Evolutionary conservation across 2,888 invertebrate genomes (phyloP).

Genomic region (Drosophila robusta): DNA sequence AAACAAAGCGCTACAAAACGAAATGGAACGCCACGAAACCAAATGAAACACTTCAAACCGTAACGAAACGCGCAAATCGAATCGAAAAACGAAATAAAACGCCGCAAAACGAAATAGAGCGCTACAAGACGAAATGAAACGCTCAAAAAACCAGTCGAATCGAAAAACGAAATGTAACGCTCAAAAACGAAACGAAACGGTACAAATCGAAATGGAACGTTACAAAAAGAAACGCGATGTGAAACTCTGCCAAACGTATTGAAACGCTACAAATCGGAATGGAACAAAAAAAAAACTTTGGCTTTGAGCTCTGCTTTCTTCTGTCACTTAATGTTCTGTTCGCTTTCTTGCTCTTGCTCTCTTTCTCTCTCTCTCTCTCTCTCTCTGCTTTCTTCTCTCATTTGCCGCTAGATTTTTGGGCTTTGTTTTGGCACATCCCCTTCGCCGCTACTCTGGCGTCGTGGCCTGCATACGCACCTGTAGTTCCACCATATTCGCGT

Average conservation of each 20-base stretch:
- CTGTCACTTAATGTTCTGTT: not conserved
- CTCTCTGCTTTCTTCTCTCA: not conserved
- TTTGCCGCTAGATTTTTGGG: not conserved
- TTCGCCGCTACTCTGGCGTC: constrained; percentile 31
- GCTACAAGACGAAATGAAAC: not conserved
- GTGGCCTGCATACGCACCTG: constrained; percentile 80
- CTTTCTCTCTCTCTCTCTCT: not conserved
- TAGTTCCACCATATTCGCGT: constrained; percentile 84
- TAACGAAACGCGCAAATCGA: not conserved
- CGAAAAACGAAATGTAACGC: constrained; percentile 5
- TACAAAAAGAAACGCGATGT: not conserved
- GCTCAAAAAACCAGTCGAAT: not conserved
- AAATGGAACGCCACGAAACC: not conserved
- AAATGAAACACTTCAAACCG: not conserved
- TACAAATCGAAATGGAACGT: not conserved
- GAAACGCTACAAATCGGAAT: not conserved
- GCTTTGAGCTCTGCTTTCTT: not conserved
- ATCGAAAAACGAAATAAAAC: not conserved
- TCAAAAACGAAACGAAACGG: no score
- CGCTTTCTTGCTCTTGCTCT: no score
- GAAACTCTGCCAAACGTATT: not conserved
- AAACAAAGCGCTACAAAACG: not conserved
- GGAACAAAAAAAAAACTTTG: constrained; percentile 9
- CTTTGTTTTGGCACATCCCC: not conserved
- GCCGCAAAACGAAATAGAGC: not conserved